A percentile compares a stretch with the other conserved stretches of the same genome.
These are phyloP conservation scores for Doryteuthis pealeii DNA, from an alignment of 1,140 invertebrate genomes.

Conservation along the genomic window DNA sequence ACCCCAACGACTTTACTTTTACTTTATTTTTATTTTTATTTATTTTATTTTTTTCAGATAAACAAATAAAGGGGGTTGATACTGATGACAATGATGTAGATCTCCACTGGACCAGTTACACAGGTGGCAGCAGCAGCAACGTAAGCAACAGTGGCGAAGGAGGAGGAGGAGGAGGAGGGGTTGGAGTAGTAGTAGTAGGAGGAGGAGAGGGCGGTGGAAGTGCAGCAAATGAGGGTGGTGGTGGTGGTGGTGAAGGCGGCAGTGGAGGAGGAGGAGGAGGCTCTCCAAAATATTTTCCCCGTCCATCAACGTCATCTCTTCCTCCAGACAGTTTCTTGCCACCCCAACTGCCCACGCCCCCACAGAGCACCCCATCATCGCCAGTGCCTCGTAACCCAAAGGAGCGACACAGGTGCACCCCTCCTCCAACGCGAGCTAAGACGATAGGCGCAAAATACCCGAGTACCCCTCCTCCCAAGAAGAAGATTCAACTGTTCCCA, in stretches of 20 bases:
- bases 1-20: too few species aligned
- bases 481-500: slow-evolving; percentile 63
- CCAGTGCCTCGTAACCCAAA: slow-evolving; percentile 38
- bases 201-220: background rate
- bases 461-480: slow-evolving; percentile 76
- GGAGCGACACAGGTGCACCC: slow-evolving; percentile 52
- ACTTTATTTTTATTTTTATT: too few species aligned
- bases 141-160: background rate
- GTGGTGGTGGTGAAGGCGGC: background rate
- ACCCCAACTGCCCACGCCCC: slow-evolving; percentile 32
- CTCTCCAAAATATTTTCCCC: slow-evolving; percentile 49
- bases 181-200: too few species aligned
- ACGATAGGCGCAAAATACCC: slow-evolving; percentile 68
- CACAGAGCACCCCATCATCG: slow-evolving; percentile 52
- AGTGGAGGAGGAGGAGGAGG: slow-evolving; percentile 22
- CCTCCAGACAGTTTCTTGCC: slow-evolving; percentile 33
- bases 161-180: background rate
- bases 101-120: slow-evolving; percentile 77
- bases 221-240: background rate
- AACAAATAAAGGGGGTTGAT: slow-evolving; percentile 3
- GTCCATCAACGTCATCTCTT: slow-evolving; percentile 53
- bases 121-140: background rate
- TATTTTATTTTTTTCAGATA: background rate
- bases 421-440: slow-evolving; percentile 63
- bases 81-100: slow-evolving; percentile 65